phyloP scores from a whole-genome alignment of 53 echinoderm and acorn worm species.

The Stichopus horrens region DNA sequence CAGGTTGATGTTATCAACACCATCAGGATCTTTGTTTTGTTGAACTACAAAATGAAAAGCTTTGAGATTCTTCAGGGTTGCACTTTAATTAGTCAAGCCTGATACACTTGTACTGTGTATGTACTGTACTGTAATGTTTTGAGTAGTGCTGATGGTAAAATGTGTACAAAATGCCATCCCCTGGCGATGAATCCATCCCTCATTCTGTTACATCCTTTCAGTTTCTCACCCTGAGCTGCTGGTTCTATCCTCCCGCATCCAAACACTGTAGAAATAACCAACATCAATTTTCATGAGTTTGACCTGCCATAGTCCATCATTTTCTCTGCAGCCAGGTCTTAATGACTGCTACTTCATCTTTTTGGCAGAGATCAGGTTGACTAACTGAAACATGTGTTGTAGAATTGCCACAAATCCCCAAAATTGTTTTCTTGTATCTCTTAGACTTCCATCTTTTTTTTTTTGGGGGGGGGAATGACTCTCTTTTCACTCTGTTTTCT shows the following conservation, averaged over 20 bases:
- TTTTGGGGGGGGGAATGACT: neutral
- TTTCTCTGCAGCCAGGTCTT: conserved; percentile 17
- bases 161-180: neutral
- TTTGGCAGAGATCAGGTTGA: neutral
- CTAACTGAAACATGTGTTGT: neutral
- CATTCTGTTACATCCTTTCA: neutral
- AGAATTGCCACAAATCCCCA: neutral
- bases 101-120: no score
- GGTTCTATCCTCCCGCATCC: neutral
- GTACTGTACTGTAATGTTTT: neutral
- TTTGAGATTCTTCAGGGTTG: no score
- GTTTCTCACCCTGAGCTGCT: neutral
- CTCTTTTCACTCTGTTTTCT: conserved; percentile 1
- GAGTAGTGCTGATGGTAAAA: neutral
- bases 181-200: neutral
- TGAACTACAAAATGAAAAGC: no score
- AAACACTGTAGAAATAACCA: neutral
- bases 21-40: no score
- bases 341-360: conserved; percentile 17
- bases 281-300: conserved; percentile 39
- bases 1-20: no score
- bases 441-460: no score
- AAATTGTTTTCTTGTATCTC: neutral
- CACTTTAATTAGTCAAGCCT: no score
- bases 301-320: conserved; percentile 29